Evolutionary conservation across 2,797 vertebrate species (phyloP).

Genomic region (Myotis daubentonii): DNA sequence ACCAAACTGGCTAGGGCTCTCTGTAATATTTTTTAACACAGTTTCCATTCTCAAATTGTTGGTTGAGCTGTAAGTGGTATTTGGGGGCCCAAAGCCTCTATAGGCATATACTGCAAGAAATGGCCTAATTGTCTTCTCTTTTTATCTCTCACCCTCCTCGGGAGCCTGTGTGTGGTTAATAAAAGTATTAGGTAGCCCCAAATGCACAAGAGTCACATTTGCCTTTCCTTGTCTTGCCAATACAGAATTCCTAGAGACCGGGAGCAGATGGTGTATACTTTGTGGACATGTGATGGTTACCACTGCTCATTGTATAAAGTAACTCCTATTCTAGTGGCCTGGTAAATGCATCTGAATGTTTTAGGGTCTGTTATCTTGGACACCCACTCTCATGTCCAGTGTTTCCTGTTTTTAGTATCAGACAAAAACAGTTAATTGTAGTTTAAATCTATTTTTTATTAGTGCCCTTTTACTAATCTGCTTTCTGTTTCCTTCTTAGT

Average conservation of each 20-base stretch:
- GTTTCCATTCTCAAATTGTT: conserved; percentile 29
- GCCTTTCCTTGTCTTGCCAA: conserved; percentile 41
- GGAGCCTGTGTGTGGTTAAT: background rate
- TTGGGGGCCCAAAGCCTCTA: background rate
- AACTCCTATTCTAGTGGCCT: conserved; percentile 29
- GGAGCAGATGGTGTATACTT: background rate
- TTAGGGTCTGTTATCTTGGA: conserved; percentile 7
- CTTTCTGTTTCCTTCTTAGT: conserved; percentile 49
- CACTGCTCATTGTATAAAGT: background rate
- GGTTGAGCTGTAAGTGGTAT: background rate
- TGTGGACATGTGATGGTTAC: background rate
- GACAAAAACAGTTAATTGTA: conserved; percentile 2
- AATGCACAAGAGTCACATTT: background rate
- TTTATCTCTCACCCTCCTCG: background rate
- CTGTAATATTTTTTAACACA: conserved; percentile 8
- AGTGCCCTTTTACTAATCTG: conserved; percentile 25
- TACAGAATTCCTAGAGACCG: conserved; percentile 15
- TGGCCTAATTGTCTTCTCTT: conserved; percentile 26
- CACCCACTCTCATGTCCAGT: background rate
- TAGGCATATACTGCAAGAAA: background rate
- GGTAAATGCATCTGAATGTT: conserved; percentile 34
- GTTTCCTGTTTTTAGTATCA: conserved; percentile 31
- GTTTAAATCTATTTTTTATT: conserved; percentile 26
- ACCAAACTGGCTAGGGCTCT: no score
- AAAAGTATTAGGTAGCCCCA: conserved; percentile 2